Evolutionary conservation across 2,113 vertebrate species (phyloP), one percentile per base, ranked within the genome.

Genomic region (Furnarius figulus): DNA sequence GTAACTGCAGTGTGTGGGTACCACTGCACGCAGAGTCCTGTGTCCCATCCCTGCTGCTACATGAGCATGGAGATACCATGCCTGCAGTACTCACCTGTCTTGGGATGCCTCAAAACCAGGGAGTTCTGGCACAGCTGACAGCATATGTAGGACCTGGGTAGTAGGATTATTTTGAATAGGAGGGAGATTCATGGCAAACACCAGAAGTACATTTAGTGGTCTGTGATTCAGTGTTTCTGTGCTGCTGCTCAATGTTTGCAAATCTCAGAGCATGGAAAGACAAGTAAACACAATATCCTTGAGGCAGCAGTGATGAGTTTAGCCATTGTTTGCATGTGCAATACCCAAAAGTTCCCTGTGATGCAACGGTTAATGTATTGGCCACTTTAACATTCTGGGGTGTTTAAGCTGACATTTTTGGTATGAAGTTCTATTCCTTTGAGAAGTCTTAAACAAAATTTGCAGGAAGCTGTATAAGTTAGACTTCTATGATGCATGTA

Each of bases 21-120:
- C 53, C 0, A 1, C 55, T 73, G 59, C 22, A 23, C 0, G 0
- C 42, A 33, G 70, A 91, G 61, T 47, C 35, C 52, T 7, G 8
- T 2, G 5, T 55, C 39, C 61, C 61, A 12, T 35, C 28, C 50
- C 52, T 67, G 74, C 2, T 62, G 59, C 77, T 13, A 0, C 7
- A 0, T 4, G 9, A 21, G 50, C 39, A 21, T 62, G 49, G 66
- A 40, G 50, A 12, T 71, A 55, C 50, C 12, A 0, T 44, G 33
- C 30, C 35, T 58, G 31, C 3, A 1, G 6, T 23, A 37, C 59
- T 68, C 3, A 24, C 21, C 31, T 62, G 12, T 10, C 35, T 35
- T 39, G 73, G 39, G 46, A 9, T 33, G 31, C 73, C 49, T 79
- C 52, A n/a, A 6, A 71, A 28, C 1, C 31, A 59, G 23, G 23